A percentile compares a stretch with the other conserved stretches of the same genome.
Evolutionary conservation across 2,113 vertebrate genomes (phyloP).

Genomic region (Dasyornis broadbenti): DNA sequence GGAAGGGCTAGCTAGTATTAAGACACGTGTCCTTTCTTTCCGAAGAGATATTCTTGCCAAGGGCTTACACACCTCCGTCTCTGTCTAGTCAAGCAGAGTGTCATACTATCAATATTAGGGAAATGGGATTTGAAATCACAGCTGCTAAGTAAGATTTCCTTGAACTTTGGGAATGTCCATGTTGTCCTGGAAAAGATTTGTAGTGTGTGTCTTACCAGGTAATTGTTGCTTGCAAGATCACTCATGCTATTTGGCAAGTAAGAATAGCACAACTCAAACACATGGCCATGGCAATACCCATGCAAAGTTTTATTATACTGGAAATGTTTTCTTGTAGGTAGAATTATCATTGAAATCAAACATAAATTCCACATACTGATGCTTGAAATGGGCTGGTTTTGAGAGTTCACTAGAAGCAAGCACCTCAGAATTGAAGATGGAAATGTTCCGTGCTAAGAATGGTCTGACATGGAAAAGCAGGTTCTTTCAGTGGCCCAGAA

Average conservation of each 20-base stretch:
- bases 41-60: not conserved
- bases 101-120: not conserved
- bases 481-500: not conserved
- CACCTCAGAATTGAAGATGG: not conserved
- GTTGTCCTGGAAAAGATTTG: not conserved
- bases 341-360: not conserved
- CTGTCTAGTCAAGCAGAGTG: not conserved
- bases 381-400: not conserved
- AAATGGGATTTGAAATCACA: not conserved
- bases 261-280: not conserved
- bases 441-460: not conserved
- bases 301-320: not conserved
- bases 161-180: not conserved
- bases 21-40: not conserved
- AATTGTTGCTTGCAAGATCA: not conserved
- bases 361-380: not conserved
- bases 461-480: not conserved
- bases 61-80: not conserved
- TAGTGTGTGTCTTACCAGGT: not conserved
- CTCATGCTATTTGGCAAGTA: not conserved
- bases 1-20: not conserved
- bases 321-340: not conserved
- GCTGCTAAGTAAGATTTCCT: not conserved
- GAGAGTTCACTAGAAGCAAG: not conserved
- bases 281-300: not conserved